Evolutionary conservation across 2,113 vertebrate species (phyloP), one percentile per base, ranked within the genome.

Genomic region (Hypocryptadius cinnamomeus): DNA sequence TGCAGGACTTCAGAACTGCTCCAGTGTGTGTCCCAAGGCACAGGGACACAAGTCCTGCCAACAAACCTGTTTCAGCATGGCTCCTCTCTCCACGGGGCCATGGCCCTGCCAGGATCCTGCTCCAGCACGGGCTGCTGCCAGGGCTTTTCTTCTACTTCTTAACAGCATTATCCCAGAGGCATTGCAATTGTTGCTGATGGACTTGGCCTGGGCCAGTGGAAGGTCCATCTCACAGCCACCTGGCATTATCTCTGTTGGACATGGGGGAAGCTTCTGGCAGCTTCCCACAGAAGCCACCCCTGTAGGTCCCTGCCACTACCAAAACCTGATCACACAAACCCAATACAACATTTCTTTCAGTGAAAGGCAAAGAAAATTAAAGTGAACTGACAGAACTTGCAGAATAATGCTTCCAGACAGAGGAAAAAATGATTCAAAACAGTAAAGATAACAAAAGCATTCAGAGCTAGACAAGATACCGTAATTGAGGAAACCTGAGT

Each of bases 371-470:
- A 57, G n/a, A 85, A 83, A 94, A 92, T 87, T 92, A 84, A 93
- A 92, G 44, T 79, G 87, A 96, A 90, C 95, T 95, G 77, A 64
- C 69, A 80, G 59, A 95, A 77, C 84, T 64, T 95, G 90, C 74
- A 95, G 95, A 95, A 96, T 92, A 96, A 94, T 91, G 85, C 87
- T 93, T 76, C 54, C 89, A 87, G 57, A 54, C 73, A 77, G 27
- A 20, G 48, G 63, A 30, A 50, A 86, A 89, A 94, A 87, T 56
- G 33, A 81, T 79, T 96, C 94, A 89, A 97, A 96, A 94, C 24
- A 70, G 66, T 86, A 91, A 97, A 96, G 40, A 79, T 90, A 79
- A 96, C 85, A 95, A 97, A 97, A 92, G 71, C 93, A 93, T 72
- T 95, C 87, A 74, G 92, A 96, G 91, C 87, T 85, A 65, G 80